phyloP scores from a whole-genome alignment of 2,797 vertebrate genomes.

The Tiaroga cobitis region DNA sequence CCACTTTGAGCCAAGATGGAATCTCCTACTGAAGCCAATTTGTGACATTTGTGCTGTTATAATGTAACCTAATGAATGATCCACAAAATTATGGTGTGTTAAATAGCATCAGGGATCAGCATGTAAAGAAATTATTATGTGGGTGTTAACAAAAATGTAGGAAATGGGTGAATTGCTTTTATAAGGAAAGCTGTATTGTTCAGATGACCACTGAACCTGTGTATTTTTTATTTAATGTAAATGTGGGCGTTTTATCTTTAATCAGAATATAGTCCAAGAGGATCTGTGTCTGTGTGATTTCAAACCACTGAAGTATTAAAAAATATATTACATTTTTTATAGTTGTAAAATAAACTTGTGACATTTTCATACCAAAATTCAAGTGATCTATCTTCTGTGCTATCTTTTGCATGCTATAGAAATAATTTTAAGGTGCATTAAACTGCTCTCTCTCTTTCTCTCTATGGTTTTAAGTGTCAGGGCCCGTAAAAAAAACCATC shows the following conservation, averaged over 20 bases:
- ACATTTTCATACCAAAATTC: not conserved
- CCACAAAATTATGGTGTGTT: not conserved
- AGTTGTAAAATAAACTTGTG: slow-evolving; percentile 40
- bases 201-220: slow-evolving; percentile 23
- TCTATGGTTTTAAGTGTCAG: too few relatives aligned
- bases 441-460: not conserved
- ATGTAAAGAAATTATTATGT: not conserved
- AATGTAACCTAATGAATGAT: not conserved
- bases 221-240: slow-evolving; percentile 19
- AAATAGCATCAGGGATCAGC: slow-evolving; percentile 4
- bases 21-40: not conserved
- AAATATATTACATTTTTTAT: not conserved
- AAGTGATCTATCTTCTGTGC: not conserved
- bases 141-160: not conserved
- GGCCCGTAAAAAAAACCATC: too few relatives aligned
- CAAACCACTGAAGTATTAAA: slow-evolving; percentile 32
- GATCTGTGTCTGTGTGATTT: slow-evolving; percentile 4
- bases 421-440: not conserved
- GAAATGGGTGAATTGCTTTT: not conserved
- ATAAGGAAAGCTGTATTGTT: not conserved
- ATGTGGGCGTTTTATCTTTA: slow-evolving; percentile 20
- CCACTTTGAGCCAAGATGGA: slow-evolving; percentile 57
- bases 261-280: slow-evolving; percentile 33
- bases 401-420: not conserved
- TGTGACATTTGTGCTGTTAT: not conserved